Evolutionary conservation across 2,113 vertebrate species (phyloP), one percentile per base, ranked within the genome.

Genomic region (Dicentrarchus labrax): DNA sequence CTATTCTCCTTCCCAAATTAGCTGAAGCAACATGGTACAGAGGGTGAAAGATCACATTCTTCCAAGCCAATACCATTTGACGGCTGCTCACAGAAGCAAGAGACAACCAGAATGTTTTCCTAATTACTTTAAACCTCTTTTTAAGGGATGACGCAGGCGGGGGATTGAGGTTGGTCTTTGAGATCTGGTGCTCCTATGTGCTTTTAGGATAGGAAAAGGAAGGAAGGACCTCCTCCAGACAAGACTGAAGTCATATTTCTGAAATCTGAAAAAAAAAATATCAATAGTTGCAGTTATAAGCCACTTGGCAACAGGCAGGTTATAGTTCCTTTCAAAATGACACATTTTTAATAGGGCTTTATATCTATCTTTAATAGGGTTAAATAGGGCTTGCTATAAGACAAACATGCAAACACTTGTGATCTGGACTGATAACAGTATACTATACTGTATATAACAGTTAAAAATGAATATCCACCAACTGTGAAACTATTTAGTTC

Each of bases 31-130:
- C 73, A 65, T 30, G 54, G 67, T 72, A 68, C 62, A 68, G 69
- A 83, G 86, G 82, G 75, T 69, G 30, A 83, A 88, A 76, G 83
- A 74, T 90, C 70, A 73, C 51, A 77, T 85, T 76, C 66, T 75
- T 83, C 72, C 62, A 72, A 80, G 78, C 87, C 85, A 85, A 54
- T 82, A 72, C 30, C 21, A 66, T 83, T 88, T 80, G 64, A 71
- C 62, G 76, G 82, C 66, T 77, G 72, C 83, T 60, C 78, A 86
- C 70, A 80, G 74, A 81, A 90, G 88, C 75, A 68, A 51, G 61
- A 86, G 70, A 71, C 78, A 66, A 88, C 68, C 69, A 68, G 36
- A 64, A 89, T 88, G 43, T 78, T 90, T 91, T 92, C 90, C 91
- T 88, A 89, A 92, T 89, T 75, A 82, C 88, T 60, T 81, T 76